Conservation (phyloP, 2,113 vertebrate genomes). For the Lagopus muta region DNA sequence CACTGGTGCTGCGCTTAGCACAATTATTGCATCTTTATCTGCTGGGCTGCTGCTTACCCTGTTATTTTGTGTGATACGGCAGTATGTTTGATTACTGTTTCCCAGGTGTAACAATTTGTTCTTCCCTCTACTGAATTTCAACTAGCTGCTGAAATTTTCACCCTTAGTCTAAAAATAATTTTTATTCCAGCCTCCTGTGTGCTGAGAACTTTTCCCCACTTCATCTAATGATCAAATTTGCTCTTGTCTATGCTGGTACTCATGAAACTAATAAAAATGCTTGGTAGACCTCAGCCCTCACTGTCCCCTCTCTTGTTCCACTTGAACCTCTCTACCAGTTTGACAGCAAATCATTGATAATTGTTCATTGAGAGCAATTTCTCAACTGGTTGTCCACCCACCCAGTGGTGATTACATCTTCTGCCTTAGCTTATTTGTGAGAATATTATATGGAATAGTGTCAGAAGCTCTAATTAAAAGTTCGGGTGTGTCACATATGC, state of each 20-base stretch:
- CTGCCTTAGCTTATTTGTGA: neutral
- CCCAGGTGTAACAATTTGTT: neutral
- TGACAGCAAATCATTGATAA: neutral
- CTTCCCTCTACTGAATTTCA: neutral
- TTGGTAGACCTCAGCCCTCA: neutral
- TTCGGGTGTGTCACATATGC: neutral
- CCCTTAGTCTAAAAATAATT: neutral
- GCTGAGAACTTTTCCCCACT: neutral
- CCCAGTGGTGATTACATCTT: neutral
- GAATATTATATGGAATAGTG: neutral
- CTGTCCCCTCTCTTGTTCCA: neutral
- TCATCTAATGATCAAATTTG: neutral
- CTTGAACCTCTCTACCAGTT: neutral
- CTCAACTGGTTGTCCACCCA: neutral
- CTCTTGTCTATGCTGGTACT: neutral
- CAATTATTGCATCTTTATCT: neutral
- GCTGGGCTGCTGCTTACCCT: neutral
- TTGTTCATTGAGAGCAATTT: neutral
- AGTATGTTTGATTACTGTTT: neutral
- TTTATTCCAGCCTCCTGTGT: neutral
- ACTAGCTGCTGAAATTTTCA: neutral
- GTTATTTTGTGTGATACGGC: neutral
- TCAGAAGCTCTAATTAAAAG: conserved; percentile 1
- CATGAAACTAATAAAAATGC: neutral
- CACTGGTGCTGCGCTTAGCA: neutral